Evolutionary conservation across 2,888 invertebrate species (phyloP), one percentile per base, ranked within the genome.

Genomic region (Steinernema hermaphroditum): DNA sequence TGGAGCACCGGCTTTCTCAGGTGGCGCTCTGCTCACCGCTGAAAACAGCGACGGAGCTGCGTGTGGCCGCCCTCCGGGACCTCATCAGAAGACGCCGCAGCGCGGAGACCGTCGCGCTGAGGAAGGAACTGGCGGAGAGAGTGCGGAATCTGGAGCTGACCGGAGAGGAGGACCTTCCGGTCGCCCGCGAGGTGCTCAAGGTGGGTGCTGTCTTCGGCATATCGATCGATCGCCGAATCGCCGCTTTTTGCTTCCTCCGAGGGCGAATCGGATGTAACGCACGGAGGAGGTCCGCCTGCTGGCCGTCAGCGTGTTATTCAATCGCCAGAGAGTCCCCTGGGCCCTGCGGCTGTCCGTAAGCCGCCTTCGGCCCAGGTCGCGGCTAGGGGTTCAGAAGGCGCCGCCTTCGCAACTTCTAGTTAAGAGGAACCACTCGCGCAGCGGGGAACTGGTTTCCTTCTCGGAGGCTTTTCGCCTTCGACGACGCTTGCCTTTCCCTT

Each of bases 161-260:
- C 62, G 80, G 80, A 27, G 80, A 83, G 68, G 79, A 80, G 54
- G 83, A 83, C 74, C 69, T 75, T 32, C 71, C 78, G 34, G 74
- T 78, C 46, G 83, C 83, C 24, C 74, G 77, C 41, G 72, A 74
- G 41, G 75, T 81, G 54, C 71, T 83, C 19, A 74, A 83, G 77
- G 82, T 82, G 32, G 69, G 78, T 77, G 29, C 34, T 22, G 22
- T 12, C 37, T 37, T 4, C 4, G 12, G 37, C 37, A 37, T 37
- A 37, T 37, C 37, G 37, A 37, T 37, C 37, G 37, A 12, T 37
- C n/a, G 37, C 37, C 37, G 37, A 12, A 37, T 37, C 37, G 37
- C 37, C 37, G 37, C 12, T 37, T 37, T 37, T 37, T 12, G 37
- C 37, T 12, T 37, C 37, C 37, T n/a, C n/a, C n/a, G n/a, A n/a